A percentile compares a stretch with the other conserved stretches of the same genome.
Evolutionary conservation across 1,140 invertebrate species (phyloP).

Genomic region (Drosophila albomicans): DNA sequence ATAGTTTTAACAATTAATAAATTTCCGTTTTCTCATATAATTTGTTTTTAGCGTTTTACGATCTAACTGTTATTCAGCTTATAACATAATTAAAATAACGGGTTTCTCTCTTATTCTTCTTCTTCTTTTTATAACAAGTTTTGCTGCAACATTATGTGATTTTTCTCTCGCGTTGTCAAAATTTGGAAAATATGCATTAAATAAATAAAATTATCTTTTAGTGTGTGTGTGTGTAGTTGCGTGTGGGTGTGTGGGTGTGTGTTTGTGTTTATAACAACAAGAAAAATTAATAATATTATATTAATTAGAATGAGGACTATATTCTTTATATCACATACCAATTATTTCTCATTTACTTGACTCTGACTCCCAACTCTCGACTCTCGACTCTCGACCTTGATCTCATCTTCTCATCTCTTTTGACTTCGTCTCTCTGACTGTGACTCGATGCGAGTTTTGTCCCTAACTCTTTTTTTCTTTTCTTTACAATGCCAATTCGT

Average conservation of each 20-base stretch:
- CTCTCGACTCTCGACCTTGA: conserved; percentile 30
- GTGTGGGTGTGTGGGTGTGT: conserved; percentile 21
- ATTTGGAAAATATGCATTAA: conserved; percentile 63
- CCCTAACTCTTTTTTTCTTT: conserved; percentile 24
- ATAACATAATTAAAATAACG: conserved; percentile 45
- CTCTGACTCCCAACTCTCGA: conserved; percentile 26
- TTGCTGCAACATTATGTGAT: conserved; percentile 44
- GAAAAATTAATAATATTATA: conserved; percentile 67
- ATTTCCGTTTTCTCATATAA: conserved; percentile 14
- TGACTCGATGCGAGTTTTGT: conserved; percentile 78
- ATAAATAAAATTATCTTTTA: conserved; percentile 67
- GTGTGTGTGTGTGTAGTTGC: conserved; percentile 26
- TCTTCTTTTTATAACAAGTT: conserved; percentile 59
- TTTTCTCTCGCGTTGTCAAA: conserved; percentile 25
- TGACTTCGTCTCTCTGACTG: conserved; percentile 52
- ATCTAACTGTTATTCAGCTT: conserved; percentile 6
- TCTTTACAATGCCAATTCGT: conserved; percentile 63
- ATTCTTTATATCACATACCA: conserved; percentile 84
- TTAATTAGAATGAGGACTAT: conserved; percentile 84
- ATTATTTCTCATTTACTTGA: conserved; percentile 76
- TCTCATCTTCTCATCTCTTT: neutral
- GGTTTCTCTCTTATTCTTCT: neutral
- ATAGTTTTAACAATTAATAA: conserved; percentile 39
- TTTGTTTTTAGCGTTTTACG: conserved; percentile 27
- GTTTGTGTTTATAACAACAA: conserved; percentile 48